These are phyloP conservation scores for Pollenia labialis DNA, from an alignment of 2,888 invertebrate genomes.

Conservation along the genomic window DNA sequence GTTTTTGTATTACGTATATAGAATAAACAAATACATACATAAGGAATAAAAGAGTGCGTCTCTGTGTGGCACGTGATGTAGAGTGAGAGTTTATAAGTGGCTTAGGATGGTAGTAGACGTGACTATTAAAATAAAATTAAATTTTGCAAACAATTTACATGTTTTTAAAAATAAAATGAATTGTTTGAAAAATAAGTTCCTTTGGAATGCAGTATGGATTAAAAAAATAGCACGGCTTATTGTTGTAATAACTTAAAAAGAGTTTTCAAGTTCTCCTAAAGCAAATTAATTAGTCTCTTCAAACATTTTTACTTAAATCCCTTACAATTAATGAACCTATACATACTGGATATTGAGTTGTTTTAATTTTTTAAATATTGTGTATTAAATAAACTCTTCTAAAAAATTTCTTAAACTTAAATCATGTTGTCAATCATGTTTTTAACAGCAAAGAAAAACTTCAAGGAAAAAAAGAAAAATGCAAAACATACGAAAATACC, in stretches of 20 bases:
- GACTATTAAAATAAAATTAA: conserved; percentile 40
- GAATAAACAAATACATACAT: not conserved
- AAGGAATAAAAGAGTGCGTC: not conserved
- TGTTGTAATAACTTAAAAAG: too few species aligned
- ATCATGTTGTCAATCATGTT: conserved; percentile 59
- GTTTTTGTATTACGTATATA: not conserved
- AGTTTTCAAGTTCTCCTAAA: too few species aligned
- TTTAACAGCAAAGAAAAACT: not conserved
- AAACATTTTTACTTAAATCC: too few species aligned
- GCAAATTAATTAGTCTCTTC: too few species aligned
- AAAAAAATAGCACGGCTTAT: not conserved
- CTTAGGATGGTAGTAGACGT: conserved; percentile 47
- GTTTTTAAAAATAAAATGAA: conserved; percentile 16
- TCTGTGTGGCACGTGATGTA: conserved; percentile 40
- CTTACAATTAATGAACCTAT: too few species aligned
- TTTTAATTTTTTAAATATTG: not conserved
- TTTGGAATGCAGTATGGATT: not conserved
- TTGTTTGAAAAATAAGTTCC: conserved; percentile 4
- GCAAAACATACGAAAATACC: conserved; percentile 2
- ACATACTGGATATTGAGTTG: not conserved
- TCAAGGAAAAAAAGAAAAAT: not conserved
- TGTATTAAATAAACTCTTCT: not conserved
- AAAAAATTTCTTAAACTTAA: conserved; percentile 44
- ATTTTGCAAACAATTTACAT: not conserved
- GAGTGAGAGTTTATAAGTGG: conserved; percentile 38